Evolutionary conservation across 2,113 vertebrate genomes (phyloP).

Genomic region (Stigmatopora nigra): DNA sequence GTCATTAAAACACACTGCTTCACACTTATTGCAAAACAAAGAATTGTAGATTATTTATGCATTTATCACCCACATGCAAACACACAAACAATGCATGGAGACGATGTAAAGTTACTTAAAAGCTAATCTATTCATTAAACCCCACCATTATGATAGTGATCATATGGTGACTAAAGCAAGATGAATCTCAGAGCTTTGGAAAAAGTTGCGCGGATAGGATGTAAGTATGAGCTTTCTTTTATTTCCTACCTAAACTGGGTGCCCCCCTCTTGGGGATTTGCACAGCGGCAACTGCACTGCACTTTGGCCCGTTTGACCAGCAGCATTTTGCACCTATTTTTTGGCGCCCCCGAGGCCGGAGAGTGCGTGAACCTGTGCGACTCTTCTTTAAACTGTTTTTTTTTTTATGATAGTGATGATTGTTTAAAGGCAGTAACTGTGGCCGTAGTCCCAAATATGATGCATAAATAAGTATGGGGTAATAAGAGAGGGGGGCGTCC

Average conservation of each 20-base stretch:
- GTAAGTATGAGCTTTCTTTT: constrained; percentile 99
- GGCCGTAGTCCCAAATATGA: constrained; percentile 81
- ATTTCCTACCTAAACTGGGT: constrained; percentile 94
- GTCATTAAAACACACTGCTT: constrained; percentile 23
- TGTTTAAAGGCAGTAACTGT: constrained; percentile 68
- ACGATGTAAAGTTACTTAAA: constrained; percentile 98
- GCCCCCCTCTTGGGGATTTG: constrained; percentile 97
- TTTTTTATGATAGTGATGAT: constrained; percentile 62
- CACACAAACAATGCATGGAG: constrained; percentile 91
- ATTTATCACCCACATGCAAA: constrained; percentile 64
- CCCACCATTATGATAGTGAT: constrained; percentile 99
- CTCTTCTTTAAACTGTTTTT: constrained; percentile 65
- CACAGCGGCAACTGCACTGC: constrained; percentile 90
- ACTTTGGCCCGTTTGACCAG: constrained; percentile 12
- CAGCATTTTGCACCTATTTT: constrained; percentile 8
- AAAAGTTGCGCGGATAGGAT: constrained; percentile 99
- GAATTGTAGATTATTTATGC: constrained; percentile 50
- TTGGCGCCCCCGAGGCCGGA: constrained; percentile 12
- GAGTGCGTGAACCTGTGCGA: constrained; percentile 70
- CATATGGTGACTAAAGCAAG: constrained; percentile 99
- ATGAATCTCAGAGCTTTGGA: constrained; percentile 99
- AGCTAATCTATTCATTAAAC: constrained; percentile 99
- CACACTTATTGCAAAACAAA: constrained; percentile 27
- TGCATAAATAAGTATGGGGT: constrained; percentile 68
- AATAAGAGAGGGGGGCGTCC: constrained; percentile 80